Base-by-base conservation (phyloP, 2,113 vertebrate genomes). In the Pelmatolapia mariae region DNA sequence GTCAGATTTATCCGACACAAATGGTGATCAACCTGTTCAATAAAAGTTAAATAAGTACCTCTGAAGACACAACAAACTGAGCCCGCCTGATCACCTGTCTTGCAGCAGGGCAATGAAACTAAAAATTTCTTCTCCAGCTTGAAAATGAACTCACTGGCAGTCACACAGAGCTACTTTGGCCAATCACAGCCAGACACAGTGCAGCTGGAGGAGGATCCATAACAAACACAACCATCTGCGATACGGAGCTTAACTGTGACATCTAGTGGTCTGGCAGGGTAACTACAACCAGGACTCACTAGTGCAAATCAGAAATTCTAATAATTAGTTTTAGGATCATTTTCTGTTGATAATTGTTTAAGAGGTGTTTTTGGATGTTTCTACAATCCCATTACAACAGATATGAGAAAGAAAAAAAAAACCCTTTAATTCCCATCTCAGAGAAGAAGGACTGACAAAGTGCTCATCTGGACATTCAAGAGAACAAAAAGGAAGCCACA, bases 181-280 rank as follows among this genome's bases (percentile, higher is more conserved):
- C 91, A 94, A 93, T 89, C 92, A 83, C 78, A 89, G 81, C 50
- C 52, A 82, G 91, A 63, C 90, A 92, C 91, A 89, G 88, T 5
- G 84, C 71, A 83, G 57, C 13, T 54, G 76, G 86, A 82, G 86
- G 88, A 33, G 73, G 85, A 81, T 16, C 80, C 53, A 45, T 45
- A 79, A 45, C 10, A 10, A 66, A 73, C 36, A 2, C 2, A 40
- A 12, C 31, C n/a, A 45, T 13, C 19, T 31, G 26, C 22, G 2
- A 83, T 82, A 13, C 0, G 18, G 86, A 78, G 40, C 22, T 82
- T 33, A 80, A 73, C 4, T 11, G 19, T 71, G 94, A 26, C 94
- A 89, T 61, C 90, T 88, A 71, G 73, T 90, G 93, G 91, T 38
- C 2, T 1, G 13, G 12, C 10, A 43, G 26, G 54, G 85, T 3